Evolutionary conservation across 2,888 invertebrate species (phyloP).

Genomic region (Sinelater perroti): DNA sequence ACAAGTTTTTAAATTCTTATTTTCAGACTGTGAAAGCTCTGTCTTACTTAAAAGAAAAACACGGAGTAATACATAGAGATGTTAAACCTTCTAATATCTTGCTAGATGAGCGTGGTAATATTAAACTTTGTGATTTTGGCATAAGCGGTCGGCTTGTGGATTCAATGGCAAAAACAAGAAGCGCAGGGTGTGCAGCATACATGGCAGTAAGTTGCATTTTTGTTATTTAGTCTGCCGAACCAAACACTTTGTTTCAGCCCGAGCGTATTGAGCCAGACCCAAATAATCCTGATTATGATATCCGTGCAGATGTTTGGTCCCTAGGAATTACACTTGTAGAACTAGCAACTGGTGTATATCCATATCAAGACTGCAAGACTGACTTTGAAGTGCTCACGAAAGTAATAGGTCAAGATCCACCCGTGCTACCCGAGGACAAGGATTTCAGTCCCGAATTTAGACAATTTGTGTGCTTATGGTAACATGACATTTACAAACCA

Average conservation of each 20-base stretch:
- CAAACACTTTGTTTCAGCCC: constrained; percentile 69
- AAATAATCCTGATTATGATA: constrained; percentile 94
- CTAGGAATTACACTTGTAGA: constrained; percentile 96
- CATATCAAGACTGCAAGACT: constrained; percentile 92
- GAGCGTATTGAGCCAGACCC: constrained; percentile 97
- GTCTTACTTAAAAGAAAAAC: constrained; percentile 95
- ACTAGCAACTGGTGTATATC: constrained; percentile 95
- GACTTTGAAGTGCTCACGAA: constrained; percentile 97
- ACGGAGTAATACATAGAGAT: constrained; percentile 97
- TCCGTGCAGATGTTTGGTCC: constrained; percentile 99
- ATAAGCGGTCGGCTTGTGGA: constrained; percentile 98
- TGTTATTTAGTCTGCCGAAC: not conserved
- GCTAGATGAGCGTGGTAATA: constrained; percentile 91
- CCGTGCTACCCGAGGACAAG: constrained; percentile 78
- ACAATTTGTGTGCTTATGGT: constrained; percentile 92
- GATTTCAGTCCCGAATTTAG: constrained; percentile 88
- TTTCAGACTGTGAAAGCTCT: constrained; percentile 92
- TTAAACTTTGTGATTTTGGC: constrained; percentile 99
- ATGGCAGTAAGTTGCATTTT: constrained; percentile 83
- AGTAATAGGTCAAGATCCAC: constrained; percentile 88
- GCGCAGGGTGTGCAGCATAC: constrained; percentile 98
- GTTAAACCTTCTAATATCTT: constrained; percentile 99
- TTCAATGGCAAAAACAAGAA: constrained; percentile 96
- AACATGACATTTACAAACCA: too few species aligned
- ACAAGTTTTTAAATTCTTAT: constrained; percentile 27